These are phyloP conservation scores for Bagarius yarrelli DNA, from an alignment of 2,113 vertebrate species.

Conservation along the genomic window DNA sequence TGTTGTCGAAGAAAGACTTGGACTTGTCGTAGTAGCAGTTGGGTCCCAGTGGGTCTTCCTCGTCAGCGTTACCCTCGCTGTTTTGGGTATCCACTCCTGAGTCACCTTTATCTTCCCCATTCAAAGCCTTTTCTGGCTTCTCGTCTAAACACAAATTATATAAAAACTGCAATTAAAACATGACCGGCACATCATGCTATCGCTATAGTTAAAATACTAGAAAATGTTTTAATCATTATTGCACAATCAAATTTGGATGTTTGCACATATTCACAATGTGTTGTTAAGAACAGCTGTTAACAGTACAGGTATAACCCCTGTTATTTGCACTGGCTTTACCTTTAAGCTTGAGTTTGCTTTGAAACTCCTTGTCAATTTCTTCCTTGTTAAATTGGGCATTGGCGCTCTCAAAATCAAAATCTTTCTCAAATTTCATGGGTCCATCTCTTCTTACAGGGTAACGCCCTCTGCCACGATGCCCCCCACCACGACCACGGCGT, in stretches of 20 bases:
- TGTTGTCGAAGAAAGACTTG: conserved; percentile 98
- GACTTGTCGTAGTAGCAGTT: conserved; percentile 95
- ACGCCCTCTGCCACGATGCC: conserved; percentile 87
- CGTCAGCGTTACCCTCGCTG: conserved; percentile 83
- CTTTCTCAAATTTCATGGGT: conserved; percentile 96
- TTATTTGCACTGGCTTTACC: conserved; percentile 64
- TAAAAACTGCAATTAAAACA: background rate
- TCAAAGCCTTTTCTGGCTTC: conserved; percentile 84
- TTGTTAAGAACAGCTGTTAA: background rate
- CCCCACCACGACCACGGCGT: conserved; percentile 83
- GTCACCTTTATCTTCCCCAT: conserved; percentile 90
- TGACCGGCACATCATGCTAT: background rate
- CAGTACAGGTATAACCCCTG: no score
- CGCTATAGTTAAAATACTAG: background rate
- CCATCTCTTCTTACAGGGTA: conserved; percentile 85
- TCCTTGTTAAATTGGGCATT: conserved; percentile 98
- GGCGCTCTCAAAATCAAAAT: conserved; percentile 97
- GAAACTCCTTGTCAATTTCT: conserved; percentile 94
- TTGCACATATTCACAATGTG: background rate
- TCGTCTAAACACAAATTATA: conserved; percentile 74
- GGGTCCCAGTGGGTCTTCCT: conserved; percentile 84
- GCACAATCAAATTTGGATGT: background rate
- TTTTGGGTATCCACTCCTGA: conserved; percentile 81
- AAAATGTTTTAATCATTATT: no score
- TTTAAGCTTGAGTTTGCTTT: conserved; percentile 96